A percentile compares a stretch with the other conserved stretches of the same genome.
Conservation (phyloP, 2,113 vertebrate species). For the Mesitornis unicolor region DNA sequence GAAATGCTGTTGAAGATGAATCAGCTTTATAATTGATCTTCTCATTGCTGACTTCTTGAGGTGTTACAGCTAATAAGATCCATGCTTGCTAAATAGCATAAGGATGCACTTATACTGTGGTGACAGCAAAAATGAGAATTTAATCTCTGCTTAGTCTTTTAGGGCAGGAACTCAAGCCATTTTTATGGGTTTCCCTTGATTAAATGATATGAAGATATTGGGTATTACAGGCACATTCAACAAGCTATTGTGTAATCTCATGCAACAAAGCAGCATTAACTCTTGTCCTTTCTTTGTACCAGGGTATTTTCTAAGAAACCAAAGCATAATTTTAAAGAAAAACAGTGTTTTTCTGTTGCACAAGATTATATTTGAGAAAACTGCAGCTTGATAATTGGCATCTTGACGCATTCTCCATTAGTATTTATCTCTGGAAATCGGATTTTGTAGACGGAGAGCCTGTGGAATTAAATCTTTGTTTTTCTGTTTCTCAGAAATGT, state of each 20-base stretch:
- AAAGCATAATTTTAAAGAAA: neutral
- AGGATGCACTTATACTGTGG: neutral
- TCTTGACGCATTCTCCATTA: constrained; percentile 8
- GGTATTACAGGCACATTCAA: neutral
- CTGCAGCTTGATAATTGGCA: neutral
- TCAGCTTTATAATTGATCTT: neutral
- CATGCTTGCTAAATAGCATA: neutral
- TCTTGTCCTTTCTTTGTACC: neutral
- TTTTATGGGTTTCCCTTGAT: neutral
- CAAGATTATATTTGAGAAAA: constrained; percentile 23
- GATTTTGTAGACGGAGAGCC: constrained; percentile 1
- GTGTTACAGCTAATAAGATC: neutral
- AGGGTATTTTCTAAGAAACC: neutral
- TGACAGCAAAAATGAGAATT: neutral
- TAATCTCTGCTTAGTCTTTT: neutral
- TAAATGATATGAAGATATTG: neutral
- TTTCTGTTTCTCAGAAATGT: constrained; percentile 42
- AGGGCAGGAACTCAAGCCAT: neutral
- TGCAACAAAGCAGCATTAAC: neutral
- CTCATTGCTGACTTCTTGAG: neutral
- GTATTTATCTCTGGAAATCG: constrained; percentile 48
- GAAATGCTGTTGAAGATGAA: neutral
- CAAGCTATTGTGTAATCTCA: neutral
- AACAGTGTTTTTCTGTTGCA: neutral
- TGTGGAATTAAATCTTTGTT: constrained; percentile 41